A percentile compares a stretch with the other conserved stretches of the same genome.
phyloP scores from a whole-genome alignment of 2,113 vertebrate species.

The Numenius arquata region DNA sequence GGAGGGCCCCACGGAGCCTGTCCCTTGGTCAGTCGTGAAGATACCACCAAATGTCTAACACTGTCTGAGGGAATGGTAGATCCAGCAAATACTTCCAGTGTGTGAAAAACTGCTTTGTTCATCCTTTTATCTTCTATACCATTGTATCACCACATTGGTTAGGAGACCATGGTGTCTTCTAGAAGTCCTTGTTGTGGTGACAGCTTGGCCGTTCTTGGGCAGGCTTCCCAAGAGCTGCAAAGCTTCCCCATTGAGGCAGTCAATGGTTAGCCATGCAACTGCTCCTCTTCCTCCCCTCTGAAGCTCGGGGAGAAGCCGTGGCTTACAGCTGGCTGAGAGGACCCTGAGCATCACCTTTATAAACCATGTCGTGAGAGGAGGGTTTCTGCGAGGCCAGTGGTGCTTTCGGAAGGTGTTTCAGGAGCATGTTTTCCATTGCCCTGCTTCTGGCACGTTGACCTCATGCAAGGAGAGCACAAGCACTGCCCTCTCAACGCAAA shows the following conservation, averaged over 20 bases:
- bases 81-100: neutral
- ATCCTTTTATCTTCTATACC: neutral
- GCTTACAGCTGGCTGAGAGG: neutral
- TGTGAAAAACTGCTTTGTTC: neutral
- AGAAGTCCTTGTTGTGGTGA: neutral
- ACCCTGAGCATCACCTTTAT: neutral
- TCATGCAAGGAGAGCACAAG: neutral
- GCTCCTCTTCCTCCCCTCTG: neutral
- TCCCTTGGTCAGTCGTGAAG: neutral
- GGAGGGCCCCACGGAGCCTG: rapidly evolving
- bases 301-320: neutral
- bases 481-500: neutral
- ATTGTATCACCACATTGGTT: neutral
- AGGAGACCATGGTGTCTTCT: neutral
- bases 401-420: neutral
- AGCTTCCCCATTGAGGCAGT: neutral
- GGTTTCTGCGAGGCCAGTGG: neutral
- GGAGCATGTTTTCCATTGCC: neutral
- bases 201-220: neutral
- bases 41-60: rapidly evolving
- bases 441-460: neutral
- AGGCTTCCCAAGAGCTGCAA: neutral
- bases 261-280: neutral
- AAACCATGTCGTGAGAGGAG: rapidly evolving
- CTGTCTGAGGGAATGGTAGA: neutral